Evolutionary conservation across 2,888 invertebrate genomes (phyloP), one percentile per base, ranked within the genome.

Genomic region (Leptinotarsa tumamoca): DNA sequence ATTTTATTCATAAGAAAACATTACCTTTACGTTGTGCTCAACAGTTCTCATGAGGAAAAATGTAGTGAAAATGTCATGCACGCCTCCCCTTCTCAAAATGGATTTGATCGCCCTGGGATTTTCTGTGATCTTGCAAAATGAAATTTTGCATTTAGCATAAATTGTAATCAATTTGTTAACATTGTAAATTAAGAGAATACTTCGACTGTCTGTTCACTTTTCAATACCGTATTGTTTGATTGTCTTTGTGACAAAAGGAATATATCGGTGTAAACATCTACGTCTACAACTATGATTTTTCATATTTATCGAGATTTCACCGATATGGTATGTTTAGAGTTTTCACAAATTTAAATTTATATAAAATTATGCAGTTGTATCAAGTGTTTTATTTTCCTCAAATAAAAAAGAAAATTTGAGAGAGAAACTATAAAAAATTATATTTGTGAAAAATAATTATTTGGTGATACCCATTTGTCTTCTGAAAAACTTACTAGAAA

Each of bases 61-160:
- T 43, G 2, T 33, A 33, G 33, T 10, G 43, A 43, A 43, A 43
- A 43, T 43, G 10, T 43, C 43, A 10, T 43, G 10, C 43, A 43
- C 43, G 10, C 43, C 43, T 10, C 43, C 43, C 43, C 43, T 43
- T 43, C 43, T 10, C 43, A 43, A 43, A 43, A 43, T 52, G 21
- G 18, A 58, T 58, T 14, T n/a, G 51, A 70, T 70, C 49, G 50
- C 54, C 70, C 58, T 70, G 58, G 70, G 70, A 58, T 67, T 76
- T 76, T 76, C 76, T 76, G 76, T 76, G 76, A 76, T 76, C 76
- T 67, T 73, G 76, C 76, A 76, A 76, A 76, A 76, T 76, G 50
- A 67, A 76, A 76, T 76, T 76, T 76, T 76, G 76, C 76, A 73
- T 76, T 73, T 73, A 76, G 76, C 63, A 66, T 76, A 76, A 76